These are phyloP conservation scores for Macroglossus sobrinus DNA, from an alignment of 2,113 vertebrate species.

Conservation along the genomic window DNA sequence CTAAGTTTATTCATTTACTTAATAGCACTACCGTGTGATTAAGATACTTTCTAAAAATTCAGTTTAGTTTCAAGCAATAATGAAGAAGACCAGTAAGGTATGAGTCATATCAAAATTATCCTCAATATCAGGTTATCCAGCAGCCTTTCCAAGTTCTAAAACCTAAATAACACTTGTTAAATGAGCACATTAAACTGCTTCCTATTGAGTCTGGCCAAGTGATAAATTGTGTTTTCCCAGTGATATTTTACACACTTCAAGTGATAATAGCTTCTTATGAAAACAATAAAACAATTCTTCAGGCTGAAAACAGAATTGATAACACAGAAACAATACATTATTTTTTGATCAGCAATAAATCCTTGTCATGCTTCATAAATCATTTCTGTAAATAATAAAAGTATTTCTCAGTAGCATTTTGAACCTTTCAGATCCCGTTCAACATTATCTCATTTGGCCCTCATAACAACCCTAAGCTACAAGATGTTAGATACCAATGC, in stretches of 20 bases:
- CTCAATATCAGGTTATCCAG: neutral
- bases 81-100: neutral
- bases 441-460: neutral
- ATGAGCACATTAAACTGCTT: neutral
- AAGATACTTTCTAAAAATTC: neutral
- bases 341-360: conserved; percentile 27
- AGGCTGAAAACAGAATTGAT: neutral
- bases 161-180: neutral
- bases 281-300: conserved; percentile 13
- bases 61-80: neutral
- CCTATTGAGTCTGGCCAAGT: neutral
- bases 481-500: neutral
- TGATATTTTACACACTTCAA: conserved; percentile 33
- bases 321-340: neutral
- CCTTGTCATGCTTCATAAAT: conserved; percentile 32
- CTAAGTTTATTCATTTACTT: neutral
- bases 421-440: neutral
- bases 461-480: neutral
- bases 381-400: conserved; percentile 26
- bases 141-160: neutral
- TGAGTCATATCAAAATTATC: neutral
- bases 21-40: neutral
- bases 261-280: conserved; percentile 40
- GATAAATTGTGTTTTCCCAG: conserved; percentile 10
- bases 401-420: neutral